Evolutionary conservation across 2,888 invertebrate genomes (phyloP), one percentile per base, ranked within the genome.

Genomic region (Pyrocoelia pectoralis): DNA sequence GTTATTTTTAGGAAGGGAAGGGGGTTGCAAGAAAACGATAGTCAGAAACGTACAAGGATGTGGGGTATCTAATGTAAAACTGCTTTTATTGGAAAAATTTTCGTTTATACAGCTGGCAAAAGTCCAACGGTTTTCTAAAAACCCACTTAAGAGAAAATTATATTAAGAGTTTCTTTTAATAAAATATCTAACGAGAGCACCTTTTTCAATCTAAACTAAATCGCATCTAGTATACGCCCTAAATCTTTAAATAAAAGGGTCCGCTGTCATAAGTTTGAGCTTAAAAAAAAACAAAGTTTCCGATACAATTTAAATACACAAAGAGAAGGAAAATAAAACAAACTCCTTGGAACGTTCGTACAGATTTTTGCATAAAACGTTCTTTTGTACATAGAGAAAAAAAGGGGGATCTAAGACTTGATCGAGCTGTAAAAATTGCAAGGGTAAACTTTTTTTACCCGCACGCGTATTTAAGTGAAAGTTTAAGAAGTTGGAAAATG

Each of bases 11-110:
- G 66, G 38, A 13, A 19, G 33, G 43, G 61, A 56, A 64, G 68
- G 62, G 67, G 62, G 65, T 33, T 24, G 24, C 57, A 55, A 52
- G 63, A 61, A 68, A 69, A 68, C 57, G 56, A 58, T 54, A 40
- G 66, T 60, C 61, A 68, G 68, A 61, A 67, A 69, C 67, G 64
- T 65, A n/a, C 8, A 49, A 68, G 62, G 65, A 64, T 62, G 68
- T 62, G 56, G 68, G 58, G 51, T 62, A 61, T 64, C 61, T 58
- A 69, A 69, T 69, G 66, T 69, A 68, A 69, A 68, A 66, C 65
- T 61, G 67, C 62, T 68, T 68, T 69, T 68, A 59, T 62, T 54
- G 56, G 58, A 51, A 62, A 65, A 68, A 67, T 62, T 24, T 62
- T 55, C 62, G 69, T 61, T 69, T 67, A 65, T 66, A 40, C 67